Base-by-base conservation (phyloP, 2,888 invertebrate genomes). In the Brenthis hecate region DNA sequence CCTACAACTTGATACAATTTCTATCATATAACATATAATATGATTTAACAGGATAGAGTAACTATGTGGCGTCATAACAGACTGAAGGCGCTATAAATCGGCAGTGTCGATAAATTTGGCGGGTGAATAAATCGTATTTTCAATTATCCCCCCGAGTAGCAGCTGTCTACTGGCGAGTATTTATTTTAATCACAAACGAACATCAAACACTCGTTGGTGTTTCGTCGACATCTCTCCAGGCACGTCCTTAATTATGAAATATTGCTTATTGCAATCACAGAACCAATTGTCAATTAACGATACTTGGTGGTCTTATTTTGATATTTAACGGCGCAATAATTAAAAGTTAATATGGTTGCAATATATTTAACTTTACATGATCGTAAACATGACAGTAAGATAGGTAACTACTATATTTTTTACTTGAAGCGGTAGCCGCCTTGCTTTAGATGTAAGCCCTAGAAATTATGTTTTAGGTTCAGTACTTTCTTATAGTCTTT, bases 51-150 rank as follows among this genome's bases (percentile, higher is more conserved):
- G 36, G 11, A 43, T 43, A 43, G 36, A 28, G 54, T 47, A 19
- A 19, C 19, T 19, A 51, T 53, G 36, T 16, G 51, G 36, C 58
- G 55, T 68, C 65, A 65, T 65, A 63, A 56, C 53, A 54, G 55
- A 61, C 51, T 56, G 76, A 77, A 78, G 78, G 76, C 78, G 78
- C 81, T 85, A 85, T 89, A 90, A 89, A 91, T 91, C 81, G 85
- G 78, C 77, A 77, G 79, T 86, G 86, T 89, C 90, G 85, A 91
- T 91, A 92, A 90, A 91, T 91, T 91, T 87, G 89, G 90, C 86
- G 86, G 82, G 86, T 83, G 82, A 86, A 91, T 91, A 91, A 91
- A 91, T 91, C 89, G 87, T 85, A 85, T 85, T 91, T 91, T 92
- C 91, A 92, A 92, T 91, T 92, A 92, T 88, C 81, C 84, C 80